These are phyloP conservation scores for Adelognathus sp. DNA, from an alignment of 2,888 invertebrate species.

Conservation along the genomic window DNA sequence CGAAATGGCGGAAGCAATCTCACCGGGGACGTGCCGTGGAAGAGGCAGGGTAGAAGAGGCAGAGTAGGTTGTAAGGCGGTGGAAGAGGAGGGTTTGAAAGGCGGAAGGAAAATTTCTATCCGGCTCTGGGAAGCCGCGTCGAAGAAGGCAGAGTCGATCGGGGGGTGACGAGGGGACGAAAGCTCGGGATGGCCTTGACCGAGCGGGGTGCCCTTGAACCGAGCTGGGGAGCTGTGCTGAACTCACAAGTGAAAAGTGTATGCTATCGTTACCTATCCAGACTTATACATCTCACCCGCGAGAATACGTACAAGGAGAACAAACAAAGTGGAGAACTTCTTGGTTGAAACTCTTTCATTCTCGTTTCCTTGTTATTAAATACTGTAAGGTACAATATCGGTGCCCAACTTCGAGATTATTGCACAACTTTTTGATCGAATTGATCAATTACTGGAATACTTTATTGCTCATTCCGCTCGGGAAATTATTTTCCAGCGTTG, in stretches of 20 bases:
- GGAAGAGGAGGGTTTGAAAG: background rate
- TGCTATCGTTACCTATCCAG: background rate
- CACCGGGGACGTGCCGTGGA: background rate
- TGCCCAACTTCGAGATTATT: no score
- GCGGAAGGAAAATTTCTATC: constrained; percentile 28
- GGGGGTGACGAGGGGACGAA: background rate
- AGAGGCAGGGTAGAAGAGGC: background rate
- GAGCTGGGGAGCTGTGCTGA: constrained; percentile 36
- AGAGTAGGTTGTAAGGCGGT: no score
- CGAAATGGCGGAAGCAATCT: constrained; percentile 44
- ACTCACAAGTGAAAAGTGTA: no score
- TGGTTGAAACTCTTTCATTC: background rate
- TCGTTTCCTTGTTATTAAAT: background rate
- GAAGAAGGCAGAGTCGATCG: background rate
- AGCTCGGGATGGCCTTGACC: background rate
- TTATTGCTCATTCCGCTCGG: background rate
- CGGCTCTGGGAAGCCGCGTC: background rate
- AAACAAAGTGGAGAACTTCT: constrained; percentile 9
- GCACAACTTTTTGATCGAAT: no score
- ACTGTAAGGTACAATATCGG: background rate
- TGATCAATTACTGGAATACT: no score
- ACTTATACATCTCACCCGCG: constrained; percentile 13
- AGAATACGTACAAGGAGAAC: background rate
- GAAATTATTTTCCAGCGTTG: background rate
- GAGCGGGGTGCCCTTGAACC: constrained; percentile 69